Evolutionary conservation across 2,113 vertebrate genomes (phyloP).

Genomic region (Suricata suricatta): DNA sequence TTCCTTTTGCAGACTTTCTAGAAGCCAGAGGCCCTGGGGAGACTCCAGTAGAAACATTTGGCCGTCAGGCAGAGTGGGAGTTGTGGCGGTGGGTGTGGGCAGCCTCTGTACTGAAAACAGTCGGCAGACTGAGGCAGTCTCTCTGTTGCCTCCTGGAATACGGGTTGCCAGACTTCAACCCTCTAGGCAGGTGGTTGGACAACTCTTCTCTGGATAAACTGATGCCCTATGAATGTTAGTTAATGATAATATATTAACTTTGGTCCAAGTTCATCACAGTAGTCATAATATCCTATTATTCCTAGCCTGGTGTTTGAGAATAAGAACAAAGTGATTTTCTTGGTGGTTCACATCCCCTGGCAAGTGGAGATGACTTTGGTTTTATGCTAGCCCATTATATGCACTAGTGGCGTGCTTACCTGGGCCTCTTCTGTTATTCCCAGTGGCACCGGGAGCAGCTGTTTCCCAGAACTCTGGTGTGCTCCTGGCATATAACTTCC

Average conservation of each 20-base stretch:
- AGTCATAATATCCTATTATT: too few relatives aligned
- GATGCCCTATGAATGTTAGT: neutral
- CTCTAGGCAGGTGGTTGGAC: neutral
- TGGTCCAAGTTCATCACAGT: neutral
- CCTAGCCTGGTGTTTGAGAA: neutral
- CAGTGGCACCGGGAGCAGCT: neutral
- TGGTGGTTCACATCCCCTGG: neutral
- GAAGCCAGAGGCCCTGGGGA: neutral
- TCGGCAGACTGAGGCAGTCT: neutral
- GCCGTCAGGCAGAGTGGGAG: too few relatives aligned
- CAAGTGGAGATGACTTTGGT: too few relatives aligned
- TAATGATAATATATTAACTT: neutral
- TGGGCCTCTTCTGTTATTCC: neutral
- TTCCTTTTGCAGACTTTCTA: neutral
- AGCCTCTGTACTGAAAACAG: neutral
- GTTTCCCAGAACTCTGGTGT: neutral
- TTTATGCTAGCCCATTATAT: neutral
- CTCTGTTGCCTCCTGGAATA: neutral
- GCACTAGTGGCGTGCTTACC: neutral
- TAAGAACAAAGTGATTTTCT: neutral
- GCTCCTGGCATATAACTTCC: neutral
- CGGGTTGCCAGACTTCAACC: neutral
- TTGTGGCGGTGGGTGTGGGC: rapidly evolving
- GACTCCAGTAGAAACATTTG: neutral
- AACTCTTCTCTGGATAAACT: neutral